Percentiles rank a stretch among this genome's conserved stretches.
These are phyloP conservation scores for Leptinotarsa texana DNA, from an alignment of 1,140 invertebrate genomes.

Conservation along the genomic window DNA sequence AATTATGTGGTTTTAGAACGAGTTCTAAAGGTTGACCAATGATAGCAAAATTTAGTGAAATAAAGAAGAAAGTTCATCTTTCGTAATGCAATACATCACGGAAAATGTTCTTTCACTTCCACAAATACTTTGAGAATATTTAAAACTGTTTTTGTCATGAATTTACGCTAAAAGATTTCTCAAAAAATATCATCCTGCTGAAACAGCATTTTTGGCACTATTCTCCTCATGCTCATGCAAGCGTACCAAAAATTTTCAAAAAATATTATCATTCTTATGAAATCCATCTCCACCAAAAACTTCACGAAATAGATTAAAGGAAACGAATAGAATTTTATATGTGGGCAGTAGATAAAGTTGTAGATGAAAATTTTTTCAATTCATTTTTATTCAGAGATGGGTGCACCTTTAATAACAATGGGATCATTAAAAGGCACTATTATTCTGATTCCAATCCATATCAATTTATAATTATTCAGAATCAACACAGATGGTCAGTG, in stretches of 20 bases:
- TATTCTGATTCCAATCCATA: conserved; percentile 8
- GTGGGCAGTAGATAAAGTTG: conserved; percentile 6
- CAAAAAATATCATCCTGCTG: background rate
- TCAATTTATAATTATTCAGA: background rate
- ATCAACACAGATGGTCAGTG: background rate
- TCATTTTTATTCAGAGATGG: conserved; percentile 2
- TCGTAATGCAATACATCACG: too few species aligned
- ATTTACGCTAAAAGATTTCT: background rate
- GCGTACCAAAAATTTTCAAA: background rate
- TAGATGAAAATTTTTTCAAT: conserved; percentile 18
- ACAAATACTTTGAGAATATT: background rate
- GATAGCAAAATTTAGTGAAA: too few species aligned
- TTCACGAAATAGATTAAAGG: conserved; percentile 15
- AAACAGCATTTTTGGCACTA: background rate
- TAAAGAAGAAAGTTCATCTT: too few species aligned
- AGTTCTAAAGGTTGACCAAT: too few species aligned
- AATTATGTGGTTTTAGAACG: too few species aligned
- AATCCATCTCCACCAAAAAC: conserved; percentile 23
- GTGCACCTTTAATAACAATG: background rate
- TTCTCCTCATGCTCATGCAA: background rate
- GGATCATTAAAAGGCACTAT: background rate
- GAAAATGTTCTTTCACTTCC: too few species aligned
- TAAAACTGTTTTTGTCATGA: background rate
- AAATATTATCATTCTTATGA: conserved; percentile 19
- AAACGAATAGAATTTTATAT: conserved; percentile 23